Base-by-base conservation (phyloP, 2,888 invertebrate genomes). In the Lasioglossum lativentre region DNA sequence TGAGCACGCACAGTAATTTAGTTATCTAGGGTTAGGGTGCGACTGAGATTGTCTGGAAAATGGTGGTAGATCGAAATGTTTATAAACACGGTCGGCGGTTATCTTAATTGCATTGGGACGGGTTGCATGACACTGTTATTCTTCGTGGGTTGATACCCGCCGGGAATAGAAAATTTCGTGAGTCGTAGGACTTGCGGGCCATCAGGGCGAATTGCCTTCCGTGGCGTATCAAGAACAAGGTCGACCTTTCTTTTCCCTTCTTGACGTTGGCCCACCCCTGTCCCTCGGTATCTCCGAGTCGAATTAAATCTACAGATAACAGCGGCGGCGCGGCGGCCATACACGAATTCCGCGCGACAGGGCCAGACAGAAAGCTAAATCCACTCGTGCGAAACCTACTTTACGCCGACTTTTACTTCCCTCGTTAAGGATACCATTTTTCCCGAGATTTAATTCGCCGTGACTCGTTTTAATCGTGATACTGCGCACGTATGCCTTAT, bases 71-170 rank as follows among this genome's bases (percentile, higher is more conserved):
- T 59, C 70, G 89, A 91, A 89, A 93, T 92, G 91, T 90, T 90
- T 92, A 92, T 91, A 92, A 92, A 93, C 91, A 92, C 90, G 88
- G 87, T 75, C 73, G 82, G 80, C 76, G 87, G 92, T 93, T 93
- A 93, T 93, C 93, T 93, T 93, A 93, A 93, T 93, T 92, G 90
- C 91, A 88, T 90, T 91, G 90, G 86, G 89, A 90, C 89, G 83
- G 82, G 85, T 90, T 78, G 86, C 90, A 87, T 82, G 83, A 84
- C 88, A 82, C 87, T 86, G 77, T 86, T 87, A 85, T 87, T 86
- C 88, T 80, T 79, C 76, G 75, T 68, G 34, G 68, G 83, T 75
- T 86, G 84, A 87, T 84, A 86, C 83, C 89, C 76, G 74, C 73
- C 59, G 89, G 88, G 89, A 91, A 90, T 90, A 91, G 89, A 91